phyloP scores from a whole-genome alignment of 1,140 invertebrate genomes.

The Sipha flava region DNA sequence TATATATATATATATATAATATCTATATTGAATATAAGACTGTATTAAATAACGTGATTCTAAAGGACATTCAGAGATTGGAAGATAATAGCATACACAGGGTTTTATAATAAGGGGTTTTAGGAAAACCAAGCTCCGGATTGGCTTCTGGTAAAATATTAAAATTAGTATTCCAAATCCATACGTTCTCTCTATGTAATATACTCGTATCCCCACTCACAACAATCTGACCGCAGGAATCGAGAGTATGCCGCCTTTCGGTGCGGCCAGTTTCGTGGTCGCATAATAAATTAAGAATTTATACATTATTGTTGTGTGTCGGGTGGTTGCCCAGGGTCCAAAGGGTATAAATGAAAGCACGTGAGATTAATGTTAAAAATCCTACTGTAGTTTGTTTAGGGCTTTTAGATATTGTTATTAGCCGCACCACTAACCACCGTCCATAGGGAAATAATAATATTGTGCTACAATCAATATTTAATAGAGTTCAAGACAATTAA shows the following conservation, averaged over 20 bases:
- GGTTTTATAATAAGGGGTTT: background rate
- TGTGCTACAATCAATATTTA: conserved; percentile 7
- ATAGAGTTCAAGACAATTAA: background rate
- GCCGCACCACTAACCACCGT: background rate
- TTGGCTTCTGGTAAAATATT: conserved; percentile 10
- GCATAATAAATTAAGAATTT: conserved; percentile 30
- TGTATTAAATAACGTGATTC: background rate
- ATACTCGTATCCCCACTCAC: background rate
- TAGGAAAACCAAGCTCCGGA: background rate
- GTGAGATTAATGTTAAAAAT: conserved; percentile 33
- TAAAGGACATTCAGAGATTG: background rate
- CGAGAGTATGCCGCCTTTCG: background rate
- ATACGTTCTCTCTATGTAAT: background rate
- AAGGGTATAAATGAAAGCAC: conserved; percentile 28
- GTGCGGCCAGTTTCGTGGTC: conserved; percentile 19
- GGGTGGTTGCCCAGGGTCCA: background rate
- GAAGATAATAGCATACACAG: background rate
- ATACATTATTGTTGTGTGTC: conserved; percentile 14
- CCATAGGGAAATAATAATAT: conserved; percentile 14
- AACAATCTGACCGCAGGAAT: conserved; percentile 18
- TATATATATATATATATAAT: no score
- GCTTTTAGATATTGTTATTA: conserved; percentile 6
- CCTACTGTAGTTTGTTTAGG: conserved; percentile 14
- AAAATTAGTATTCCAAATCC: conserved; percentile 28
- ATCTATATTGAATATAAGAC: background rate